Evolutionary conservation across 2,888 invertebrate genomes (phyloP), one percentile per base, ranked within the genome.

Genomic region (Omphaloscelis lunosa): DNA sequence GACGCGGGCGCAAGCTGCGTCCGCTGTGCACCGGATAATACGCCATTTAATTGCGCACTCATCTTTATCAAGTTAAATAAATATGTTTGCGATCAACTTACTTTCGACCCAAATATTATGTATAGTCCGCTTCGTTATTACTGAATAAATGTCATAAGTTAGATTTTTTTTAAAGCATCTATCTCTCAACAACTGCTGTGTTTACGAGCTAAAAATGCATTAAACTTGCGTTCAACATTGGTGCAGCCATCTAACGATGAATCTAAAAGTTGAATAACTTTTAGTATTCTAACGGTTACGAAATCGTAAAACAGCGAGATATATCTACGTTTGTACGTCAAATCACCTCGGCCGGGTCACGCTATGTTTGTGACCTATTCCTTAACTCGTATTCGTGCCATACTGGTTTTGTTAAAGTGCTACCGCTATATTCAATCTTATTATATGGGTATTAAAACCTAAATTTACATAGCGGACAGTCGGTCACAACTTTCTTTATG

Each of bases 281-380:
- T 73, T 83, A 81, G 72, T 80, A 77, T 76, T 81, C 56, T 83
- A 87, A 87, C 83, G 70, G 90, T 92, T 93, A 92, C 89, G 89
- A 93, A 92, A 93, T 90, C 89, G 87, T 92, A 92, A 92, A 92
- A 91, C 90, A 87, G 86, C 83, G 79, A 87, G 85, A 85, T 88
- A 90, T 89, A 89, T 91, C 89, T 89, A 89, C 86, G 89, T 91
- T 89, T 88, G 86, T 89, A 75, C 91, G 91, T 91, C 91, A 91
- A 91, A 89, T 92, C 92, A 89, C 87, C 90, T 90, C 90, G 90
- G 89, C 88, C 89, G 91, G 94, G 94, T 95, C 95, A 94, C 91
- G 93, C 90, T 90, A 89, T 92, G 93, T 89, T 93, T 93, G 91
- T 95, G 95, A 96, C 95, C 96, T 94, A 95, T 91, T 91, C 91